Conservation (phyloP, 2,797 vertebrate genomes). For the Meriones psammophilus region DNA sequence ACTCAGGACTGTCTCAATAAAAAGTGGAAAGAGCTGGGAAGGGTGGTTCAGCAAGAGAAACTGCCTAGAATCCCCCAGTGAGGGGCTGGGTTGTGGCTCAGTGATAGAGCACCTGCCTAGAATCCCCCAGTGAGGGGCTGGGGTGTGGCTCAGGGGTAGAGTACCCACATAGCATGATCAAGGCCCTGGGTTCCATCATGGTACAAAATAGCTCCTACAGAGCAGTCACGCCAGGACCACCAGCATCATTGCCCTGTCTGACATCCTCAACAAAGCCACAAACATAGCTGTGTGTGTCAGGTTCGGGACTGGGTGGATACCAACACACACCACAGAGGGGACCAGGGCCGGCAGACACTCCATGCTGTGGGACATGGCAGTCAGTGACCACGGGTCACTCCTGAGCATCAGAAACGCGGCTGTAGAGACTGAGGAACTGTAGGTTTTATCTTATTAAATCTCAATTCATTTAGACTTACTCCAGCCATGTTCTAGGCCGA, state of each 20-base stretch:
- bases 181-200: neutral
- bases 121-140: neutral
- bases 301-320: neutral
- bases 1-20: neutral
- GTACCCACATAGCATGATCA: neutral
- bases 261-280: neutral
- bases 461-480: conserved; percentile 56
- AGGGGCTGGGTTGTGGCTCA: neutral
- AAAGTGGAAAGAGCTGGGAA: neutral
- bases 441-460: neutral
- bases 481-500: conserved; percentile 9
- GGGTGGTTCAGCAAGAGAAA: neutral
- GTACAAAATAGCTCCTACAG: neutral
- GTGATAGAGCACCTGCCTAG: neutral
- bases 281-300: neutral
- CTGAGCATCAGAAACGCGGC: neutral
- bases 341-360: neutral
- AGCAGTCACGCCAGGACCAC: fast-evolving
- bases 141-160: neutral
- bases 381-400: neutral
- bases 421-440: neutral
- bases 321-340: fast-evolving
- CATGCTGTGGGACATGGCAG: fast-evolving
- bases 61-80: neutral
- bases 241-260: fast-evolving